Evolutionary conservation across 1,140 invertebrate genomes (phyloP), one percentile per base, ranked within the genome.

Genomic region (Nephila pilipes): DNA sequence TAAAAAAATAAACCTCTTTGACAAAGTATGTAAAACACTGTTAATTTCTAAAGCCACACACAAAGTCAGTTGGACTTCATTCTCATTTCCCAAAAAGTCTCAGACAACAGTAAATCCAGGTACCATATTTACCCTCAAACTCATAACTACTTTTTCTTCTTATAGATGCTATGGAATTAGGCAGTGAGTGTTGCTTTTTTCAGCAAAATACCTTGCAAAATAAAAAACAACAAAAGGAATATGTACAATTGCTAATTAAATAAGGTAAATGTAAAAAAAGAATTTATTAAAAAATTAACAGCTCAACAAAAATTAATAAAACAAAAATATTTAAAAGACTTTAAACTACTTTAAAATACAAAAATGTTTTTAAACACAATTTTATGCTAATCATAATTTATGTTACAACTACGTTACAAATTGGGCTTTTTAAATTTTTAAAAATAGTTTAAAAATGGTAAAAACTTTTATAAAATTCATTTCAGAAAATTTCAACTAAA

Each of bases 81-180:
- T 75, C 69, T 36, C 46, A 46, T 10, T 10, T 46, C 8, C 46
- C 69, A 36, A 75, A 75, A 75, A 18, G 81, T 46, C 38, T 83
- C 10, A 22, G 54, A 83, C 81, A 55, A 83, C 22, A 83, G 32
- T 83, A 83, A 55, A 83, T 83, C 29, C 65, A 57, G 79, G 89
- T 91, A 83, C 79, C 89, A 91, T 91, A 91, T 83, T 91, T 91
- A 91, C 89, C 89, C 79, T 89, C 60, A 83, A 87, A 60, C 63
- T 54, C 63, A 75, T 89, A 58, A 75, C n/a, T 90, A 38, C 20
- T 36, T 22, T 38, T 54, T 20, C 80, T 91, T 63, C 89, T 63
- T 83, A 54, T 80, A 83, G 54, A 80, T 32, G 65, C 46, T 81
- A 58, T 38, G 55, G 54, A 57, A 83, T 57, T 58, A 81, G 46